Evolutionary conservation across 2,113 vertebrate species (phyloP).

Genomic region (Eptesicus fuscus): DNA sequence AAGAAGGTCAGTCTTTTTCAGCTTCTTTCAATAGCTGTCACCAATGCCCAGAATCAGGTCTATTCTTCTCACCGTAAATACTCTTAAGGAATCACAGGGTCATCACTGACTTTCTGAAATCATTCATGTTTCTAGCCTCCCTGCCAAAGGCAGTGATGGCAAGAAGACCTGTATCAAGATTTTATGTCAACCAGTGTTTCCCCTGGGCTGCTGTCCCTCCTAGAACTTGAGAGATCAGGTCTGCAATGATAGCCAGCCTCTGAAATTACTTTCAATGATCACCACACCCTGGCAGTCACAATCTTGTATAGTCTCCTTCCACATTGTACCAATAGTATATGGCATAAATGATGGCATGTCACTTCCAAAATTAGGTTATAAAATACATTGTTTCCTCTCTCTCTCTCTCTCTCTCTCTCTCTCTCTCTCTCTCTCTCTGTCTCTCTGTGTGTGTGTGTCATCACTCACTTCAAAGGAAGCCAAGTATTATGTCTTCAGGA

Average conservation of each 20-base stretch:
- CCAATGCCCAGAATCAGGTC: neutral
- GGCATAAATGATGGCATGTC: neutral
- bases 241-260: neutral
- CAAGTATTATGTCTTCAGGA: neutral
- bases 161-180: neutral
- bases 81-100: neutral
- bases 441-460: no score
- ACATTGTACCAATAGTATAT: neutral
- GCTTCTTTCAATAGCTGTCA: neutral
- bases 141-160: neutral
- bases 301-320: neutral
- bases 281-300: neutral
- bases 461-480: neutral
- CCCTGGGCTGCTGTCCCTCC: neutral
- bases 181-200: neutral
- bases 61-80: neutral
- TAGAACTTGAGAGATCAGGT: neutral
- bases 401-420: neutral
- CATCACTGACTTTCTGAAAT: neutral
- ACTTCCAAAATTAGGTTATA: neutral
- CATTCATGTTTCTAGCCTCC: neutral
- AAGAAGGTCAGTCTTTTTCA: slow-evolving; percentile 36
- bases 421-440: neutral
- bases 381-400: neutral
- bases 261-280: neutral